These are phyloP conservation scores for Meliscaeva auricollis DNA, from an alignment of 2,888 invertebrate genomes.

Conservation along the genomic window DNA sequence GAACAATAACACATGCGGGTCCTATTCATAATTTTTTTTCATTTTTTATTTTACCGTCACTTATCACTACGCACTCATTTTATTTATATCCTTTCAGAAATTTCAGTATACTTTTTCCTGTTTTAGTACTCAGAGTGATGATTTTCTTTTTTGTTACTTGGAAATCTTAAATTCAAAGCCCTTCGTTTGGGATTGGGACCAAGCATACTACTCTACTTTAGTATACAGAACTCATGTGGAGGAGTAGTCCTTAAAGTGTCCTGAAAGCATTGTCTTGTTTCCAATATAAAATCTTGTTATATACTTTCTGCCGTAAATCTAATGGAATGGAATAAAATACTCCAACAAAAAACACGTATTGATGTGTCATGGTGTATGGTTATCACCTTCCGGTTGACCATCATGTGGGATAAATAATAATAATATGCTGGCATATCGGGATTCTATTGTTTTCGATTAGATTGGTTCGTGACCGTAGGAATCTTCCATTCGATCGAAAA, in stretches of 20 bases:
- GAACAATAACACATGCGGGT: conserved; percentile 15
- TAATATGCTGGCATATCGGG: conserved; percentile 13
- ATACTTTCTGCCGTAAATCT: conserved; percentile 15
- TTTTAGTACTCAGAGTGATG: neutral
- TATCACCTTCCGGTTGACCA: conserved; percentile 61
- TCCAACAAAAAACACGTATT: conserved; percentile 18
- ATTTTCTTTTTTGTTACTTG: neutral
- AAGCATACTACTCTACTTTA: neutral
- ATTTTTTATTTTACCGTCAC: conserved; percentile 1
- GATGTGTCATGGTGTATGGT: conserved; percentile 46
- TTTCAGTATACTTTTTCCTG: conserved; percentile 1
- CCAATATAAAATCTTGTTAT: conserved; percentile 30
- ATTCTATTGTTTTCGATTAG: conserved; percentile 45
- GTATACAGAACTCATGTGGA: neutral
- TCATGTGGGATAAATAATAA: conserved; percentile 42
- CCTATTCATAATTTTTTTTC: neutral
- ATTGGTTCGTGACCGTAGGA: conserved; percentile 51
- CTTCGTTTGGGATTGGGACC: neutral
- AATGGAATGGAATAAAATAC: conserved; percentile 65
- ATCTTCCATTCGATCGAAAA: conserved; percentile 3
- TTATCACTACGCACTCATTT: neutral
- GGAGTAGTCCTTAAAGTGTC: conserved; percentile 20
- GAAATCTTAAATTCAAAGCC: neutral
- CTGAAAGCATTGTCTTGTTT: conserved; percentile 69
- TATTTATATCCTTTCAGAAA: neutral